phyloP scores from a whole-genome alignment of 2,113 vertebrate species.

The Daubentonia madagascariensis region DNA sequence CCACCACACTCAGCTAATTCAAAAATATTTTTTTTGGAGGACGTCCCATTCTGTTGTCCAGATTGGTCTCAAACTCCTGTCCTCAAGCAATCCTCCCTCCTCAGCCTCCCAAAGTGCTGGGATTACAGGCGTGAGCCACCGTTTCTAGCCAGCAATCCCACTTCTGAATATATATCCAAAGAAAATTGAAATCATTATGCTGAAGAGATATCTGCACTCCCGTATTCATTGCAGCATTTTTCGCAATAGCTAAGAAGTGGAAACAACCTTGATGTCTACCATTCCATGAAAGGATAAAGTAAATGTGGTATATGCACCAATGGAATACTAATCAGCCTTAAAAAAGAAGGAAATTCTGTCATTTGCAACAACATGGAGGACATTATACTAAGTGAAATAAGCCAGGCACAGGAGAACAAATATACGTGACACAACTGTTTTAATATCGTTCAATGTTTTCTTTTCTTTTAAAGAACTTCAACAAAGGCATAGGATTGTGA shows the following conservation, averaged over 20 bases:
- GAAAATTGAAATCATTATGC: not conserved
- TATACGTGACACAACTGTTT: not conserved
- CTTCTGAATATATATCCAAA: not conserved
- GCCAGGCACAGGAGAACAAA: not conserved
- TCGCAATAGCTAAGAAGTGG: not conserved
- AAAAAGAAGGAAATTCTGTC: not conserved
- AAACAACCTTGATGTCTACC: not conserved
- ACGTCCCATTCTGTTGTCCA: too few species aligned
- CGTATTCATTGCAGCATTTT: not conserved
- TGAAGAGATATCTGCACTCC: rapidly evolving
- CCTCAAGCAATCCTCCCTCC: too few species aligned
- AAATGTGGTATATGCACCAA: not conserved
- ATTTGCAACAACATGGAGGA: not conserved
- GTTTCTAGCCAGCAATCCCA: not conserved
- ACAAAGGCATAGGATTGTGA: not conserved
- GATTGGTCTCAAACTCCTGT: too few species aligned
- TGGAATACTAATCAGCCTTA: not conserved
- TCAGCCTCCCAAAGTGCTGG: too few species aligned
- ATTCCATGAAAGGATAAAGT: not conserved
- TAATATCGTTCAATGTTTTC: not conserved
- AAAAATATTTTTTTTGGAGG: too few species aligned
- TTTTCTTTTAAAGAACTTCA: not conserved
- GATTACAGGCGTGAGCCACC: too few species aligned
- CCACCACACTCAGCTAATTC: too few species aligned
- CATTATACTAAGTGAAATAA: not conserved